These are phyloP conservation scores for Hydra vulgaris DNA, from an alignment of 30 jellyfish, hydroid and myxozoan genomes.

Conservation along the genomic window DNA sequence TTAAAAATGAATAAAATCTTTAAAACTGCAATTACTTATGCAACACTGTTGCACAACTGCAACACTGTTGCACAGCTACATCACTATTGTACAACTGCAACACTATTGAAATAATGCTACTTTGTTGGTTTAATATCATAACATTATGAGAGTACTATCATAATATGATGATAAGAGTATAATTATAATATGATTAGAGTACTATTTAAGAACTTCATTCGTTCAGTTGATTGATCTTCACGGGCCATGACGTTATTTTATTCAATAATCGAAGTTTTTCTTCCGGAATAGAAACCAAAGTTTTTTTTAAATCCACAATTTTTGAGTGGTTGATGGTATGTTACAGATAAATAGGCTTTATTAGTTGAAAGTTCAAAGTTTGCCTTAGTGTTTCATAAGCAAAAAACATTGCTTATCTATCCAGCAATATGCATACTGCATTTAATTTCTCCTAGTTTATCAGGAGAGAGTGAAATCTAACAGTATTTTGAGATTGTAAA, in stretches of 20 bases:
- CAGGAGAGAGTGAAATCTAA: neutral
- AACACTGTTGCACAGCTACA: too few relatives aligned
- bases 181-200: too few relatives aligned
- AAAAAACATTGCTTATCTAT: neutral
- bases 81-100: too few relatives aligned
- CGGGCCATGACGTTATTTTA: neutral
- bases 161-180: too few relatives aligned
- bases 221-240: neutral
- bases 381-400: neutral
- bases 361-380: neutral
- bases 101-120: neutral
- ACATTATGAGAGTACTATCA: too few relatives aligned
- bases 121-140: neutral
- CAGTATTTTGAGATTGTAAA: neutral
- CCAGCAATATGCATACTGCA: neutral
- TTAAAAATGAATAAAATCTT: too few relatives aligned
- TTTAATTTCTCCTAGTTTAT: neutral
- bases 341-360: neutral
- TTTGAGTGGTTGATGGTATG: neutral
- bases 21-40: too few relatives aligned
- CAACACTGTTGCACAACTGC: too few relatives aligned
- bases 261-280: neutral
- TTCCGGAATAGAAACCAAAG: neutral
- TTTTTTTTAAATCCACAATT: neutral
- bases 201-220: neutral